Percentiles rank a stretch among this genome's conserved stretches.
phyloP scores from a whole-genome alignment of 30 jellyfish, hydroid and myxozoan genomes.

The Cassiopea andromeda region DNA sequence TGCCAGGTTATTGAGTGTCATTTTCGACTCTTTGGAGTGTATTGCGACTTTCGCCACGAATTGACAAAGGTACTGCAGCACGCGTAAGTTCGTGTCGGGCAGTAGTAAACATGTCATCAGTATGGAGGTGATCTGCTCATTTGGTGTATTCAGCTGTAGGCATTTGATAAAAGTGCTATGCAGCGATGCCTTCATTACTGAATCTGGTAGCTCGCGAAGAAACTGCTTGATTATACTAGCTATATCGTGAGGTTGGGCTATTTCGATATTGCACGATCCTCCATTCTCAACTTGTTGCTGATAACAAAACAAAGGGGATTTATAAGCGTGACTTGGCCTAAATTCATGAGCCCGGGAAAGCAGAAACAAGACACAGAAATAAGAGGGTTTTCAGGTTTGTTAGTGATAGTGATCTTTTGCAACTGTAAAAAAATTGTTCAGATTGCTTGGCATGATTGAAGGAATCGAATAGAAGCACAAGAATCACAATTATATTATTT shows the following conservation, averaged over 20 bases:
- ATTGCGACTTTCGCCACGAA: constrained; percentile 88
- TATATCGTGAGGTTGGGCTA: constrained; percentile 94
- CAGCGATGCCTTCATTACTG: constrained; percentile 72
- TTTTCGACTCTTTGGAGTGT: constrained; percentile 94
- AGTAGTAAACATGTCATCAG: constrained; percentile 86
- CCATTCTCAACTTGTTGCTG: constrained; percentile 89
- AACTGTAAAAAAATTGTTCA: too few relatives aligned
- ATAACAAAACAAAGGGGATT: neutral
- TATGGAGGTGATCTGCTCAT: constrained; percentile 81
- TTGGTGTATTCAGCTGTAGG: constrained; percentile 63
- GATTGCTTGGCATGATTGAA: too few relatives aligned
- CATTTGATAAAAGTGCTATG: constrained; percentile 82
- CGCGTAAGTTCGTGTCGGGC: constrained; percentile 94
- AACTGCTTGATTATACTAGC: constrained; percentile 92
- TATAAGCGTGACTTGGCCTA: neutral
- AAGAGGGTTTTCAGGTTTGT: neutral
- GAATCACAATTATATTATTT: too few relatives aligned
- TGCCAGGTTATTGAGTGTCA: constrained; percentile 93
- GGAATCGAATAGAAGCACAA: too few relatives aligned
- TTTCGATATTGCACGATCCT: constrained; percentile 77
- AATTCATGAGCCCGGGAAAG: neutral
- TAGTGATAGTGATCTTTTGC: too few relatives aligned
- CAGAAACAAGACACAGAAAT: neutral
- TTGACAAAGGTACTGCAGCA: constrained; percentile 80
- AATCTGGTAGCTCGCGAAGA: constrained; percentile 96